phyloP scores from a whole-genome alignment of 2,888 invertebrate genomes.

The Ecdyonurus torrentis region DNA sequence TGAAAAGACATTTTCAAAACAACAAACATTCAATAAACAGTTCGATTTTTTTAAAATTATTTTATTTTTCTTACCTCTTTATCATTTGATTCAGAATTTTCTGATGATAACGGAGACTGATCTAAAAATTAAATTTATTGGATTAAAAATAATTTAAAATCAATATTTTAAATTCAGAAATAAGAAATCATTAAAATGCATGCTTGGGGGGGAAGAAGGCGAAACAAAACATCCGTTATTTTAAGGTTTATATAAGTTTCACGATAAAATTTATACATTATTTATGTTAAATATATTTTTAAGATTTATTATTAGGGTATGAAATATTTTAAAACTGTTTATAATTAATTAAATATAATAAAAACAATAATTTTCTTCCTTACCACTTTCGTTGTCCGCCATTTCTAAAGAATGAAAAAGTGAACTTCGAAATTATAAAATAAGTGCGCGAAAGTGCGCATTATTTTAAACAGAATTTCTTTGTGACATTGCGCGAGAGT shows the following conservation, averaged over 20 bases:
- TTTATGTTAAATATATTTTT: background rate
- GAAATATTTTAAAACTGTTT: background rate
- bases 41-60: background rate
- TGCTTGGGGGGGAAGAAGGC: background rate
- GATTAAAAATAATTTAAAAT: background rate
- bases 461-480: too few species aligned
- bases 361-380: background rate
- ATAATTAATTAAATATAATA: background rate
- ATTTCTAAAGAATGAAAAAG: background rate
- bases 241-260: background rate
- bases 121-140: background rate
- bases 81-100: background rate
- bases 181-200: background rate
- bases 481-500: too few species aligned
- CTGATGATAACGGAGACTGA: background rate
- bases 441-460: too few species aligned
- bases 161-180: background rate
- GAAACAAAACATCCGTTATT: background rate
- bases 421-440: background rate
- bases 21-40: background rate
- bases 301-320: background rate
- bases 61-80: background rate
- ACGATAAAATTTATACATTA: background rate
- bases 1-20: background rate
- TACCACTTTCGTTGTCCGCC: slow-evolving; percentile 1